A percentile compares a stretch with the other conserved stretches of the same genome.
Conservation (phyloP, 2,797 vertebrate species). For the Chaetophractus vellerosus region DNA sequence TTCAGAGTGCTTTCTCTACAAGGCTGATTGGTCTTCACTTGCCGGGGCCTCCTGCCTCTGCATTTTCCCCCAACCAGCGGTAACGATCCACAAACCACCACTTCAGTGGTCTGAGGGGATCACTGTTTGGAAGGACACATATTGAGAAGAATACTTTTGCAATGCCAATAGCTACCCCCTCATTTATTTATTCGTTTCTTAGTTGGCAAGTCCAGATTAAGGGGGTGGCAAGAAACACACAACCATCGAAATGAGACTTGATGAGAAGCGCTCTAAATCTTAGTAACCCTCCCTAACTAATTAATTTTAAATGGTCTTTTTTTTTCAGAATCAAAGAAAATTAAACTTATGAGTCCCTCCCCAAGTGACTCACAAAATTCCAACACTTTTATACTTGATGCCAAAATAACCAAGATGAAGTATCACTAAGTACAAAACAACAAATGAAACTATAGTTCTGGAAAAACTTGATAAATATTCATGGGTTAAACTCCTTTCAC, state of each 20-base stretch:
- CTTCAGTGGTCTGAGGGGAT: neutral
- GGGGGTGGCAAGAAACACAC: neutral
- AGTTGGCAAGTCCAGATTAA: neutral
- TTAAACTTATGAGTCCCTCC: neutral
- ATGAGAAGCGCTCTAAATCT: neutral
- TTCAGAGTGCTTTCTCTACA: neutral
- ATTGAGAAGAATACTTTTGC: neutral
- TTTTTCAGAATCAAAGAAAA: neutral
- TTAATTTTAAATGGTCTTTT: neutral
- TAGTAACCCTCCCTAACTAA: neutral
- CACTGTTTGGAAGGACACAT: neutral
- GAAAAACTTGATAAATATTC: fast-evolving
- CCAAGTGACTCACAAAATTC: neutral
- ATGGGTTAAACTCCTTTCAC: neutral
- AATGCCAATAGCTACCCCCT: neutral
- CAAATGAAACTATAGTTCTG: neutral
- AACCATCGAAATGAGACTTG: neutral
- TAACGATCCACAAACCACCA: fast-evolving
- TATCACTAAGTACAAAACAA: neutral
- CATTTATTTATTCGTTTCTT: neutral
- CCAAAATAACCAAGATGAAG: neutral
- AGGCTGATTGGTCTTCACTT: neutral
- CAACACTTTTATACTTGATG: no score
- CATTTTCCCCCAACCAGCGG: neutral
- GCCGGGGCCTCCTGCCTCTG: fast-evolving